phyloP scores from a whole-genome alignment of 1,140 invertebrate species.

The Anagrus nilaparvatae region DNA sequence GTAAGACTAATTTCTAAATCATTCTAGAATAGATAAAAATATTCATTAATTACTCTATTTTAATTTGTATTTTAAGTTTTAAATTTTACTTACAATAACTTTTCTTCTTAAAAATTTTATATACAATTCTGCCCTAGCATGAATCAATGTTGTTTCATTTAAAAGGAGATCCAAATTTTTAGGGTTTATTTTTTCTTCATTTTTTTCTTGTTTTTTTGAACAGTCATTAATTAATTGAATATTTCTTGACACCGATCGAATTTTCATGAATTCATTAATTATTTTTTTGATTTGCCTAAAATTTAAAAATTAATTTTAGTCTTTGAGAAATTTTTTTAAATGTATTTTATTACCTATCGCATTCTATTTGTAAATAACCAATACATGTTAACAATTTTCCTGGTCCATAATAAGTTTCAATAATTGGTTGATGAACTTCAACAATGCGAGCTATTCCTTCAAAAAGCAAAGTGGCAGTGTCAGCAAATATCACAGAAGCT shows the following conservation, averaged over 20 bases:
- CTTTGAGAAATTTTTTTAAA: background rate
- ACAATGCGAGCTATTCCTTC: conserved; percentile 82
- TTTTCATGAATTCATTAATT: conserved; percentile 67
- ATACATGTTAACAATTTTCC: conserved; percentile 64
- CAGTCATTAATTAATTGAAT: conserved; percentile 53
- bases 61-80: background rate
- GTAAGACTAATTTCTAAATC: conserved; percentile 57
- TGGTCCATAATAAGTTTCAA: conserved; percentile 90
- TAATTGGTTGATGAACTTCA: conserved; percentile 84
- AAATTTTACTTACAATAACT: conserved; percentile 51
- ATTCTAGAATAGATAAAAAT: conserved; percentile 39
- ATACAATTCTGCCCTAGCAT: conserved; percentile 83
- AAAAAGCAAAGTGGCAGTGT: conserved; percentile 74
- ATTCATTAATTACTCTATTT: conserved; percentile 10
- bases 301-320: conserved; percentile 6
- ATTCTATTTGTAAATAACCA: conserved; percentile 73
- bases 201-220: conserved; percentile 39
- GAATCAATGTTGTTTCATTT: conserved; percentile 84
- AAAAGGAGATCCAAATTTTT: conserved; percentile 82
- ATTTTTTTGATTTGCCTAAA: conserved; percentile 46
- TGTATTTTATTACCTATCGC: conserved; percentile 55
- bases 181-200: conserved; percentile 59
- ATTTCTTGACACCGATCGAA: conserved; percentile 58
- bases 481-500: conserved; percentile 67
- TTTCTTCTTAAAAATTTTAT: conserved; percentile 77